Conservation (phyloP, 2,888 invertebrate genomes). For the Podotricha telesiphe region DNA sequence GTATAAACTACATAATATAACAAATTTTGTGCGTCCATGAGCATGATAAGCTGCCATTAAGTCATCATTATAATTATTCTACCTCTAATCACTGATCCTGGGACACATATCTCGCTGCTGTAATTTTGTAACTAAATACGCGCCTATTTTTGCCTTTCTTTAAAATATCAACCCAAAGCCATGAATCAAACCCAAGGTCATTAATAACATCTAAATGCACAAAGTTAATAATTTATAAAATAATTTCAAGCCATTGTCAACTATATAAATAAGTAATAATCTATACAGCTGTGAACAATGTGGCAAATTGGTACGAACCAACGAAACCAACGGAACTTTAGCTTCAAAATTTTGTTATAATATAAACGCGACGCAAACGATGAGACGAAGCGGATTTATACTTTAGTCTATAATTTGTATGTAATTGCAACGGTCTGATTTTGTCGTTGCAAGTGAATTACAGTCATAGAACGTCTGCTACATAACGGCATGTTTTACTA, state of each 20-base stretch:
- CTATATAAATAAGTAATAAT: neutral
- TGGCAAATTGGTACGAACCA: conserved; percentile 38
- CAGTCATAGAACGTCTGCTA: neutral
- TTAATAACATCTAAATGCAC: too few relatives aligned
- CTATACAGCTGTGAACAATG: conserved; percentile 24
- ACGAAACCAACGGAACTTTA: conserved; percentile 40
- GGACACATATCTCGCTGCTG: too few relatives aligned
- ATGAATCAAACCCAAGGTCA: too few relatives aligned
- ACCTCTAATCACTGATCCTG: too few relatives aligned
- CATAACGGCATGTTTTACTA: neutral
- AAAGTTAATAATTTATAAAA: too few relatives aligned
- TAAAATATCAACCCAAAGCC: too few relatives aligned
- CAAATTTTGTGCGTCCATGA: too few relatives aligned
- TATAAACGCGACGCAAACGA: conserved; percentile 26
- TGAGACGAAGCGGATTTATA: conserved; percentile 31
- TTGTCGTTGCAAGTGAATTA: neutral
- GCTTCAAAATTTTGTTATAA: conserved; percentile 38
- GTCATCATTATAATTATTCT: neutral
- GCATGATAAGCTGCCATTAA: too few relatives aligned
- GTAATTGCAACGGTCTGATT: conserved; percentile 17
- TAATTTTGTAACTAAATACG: too few relatives aligned
- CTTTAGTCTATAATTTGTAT: conserved; percentile 16
- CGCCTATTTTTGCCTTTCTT: too few relatives aligned
- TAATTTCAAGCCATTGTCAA: neutral
- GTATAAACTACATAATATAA: too few relatives aligned